phyloP scores from a whole-genome alignment of 2,797 vertebrate genomes.

The Simalia tracyae region DNA sequence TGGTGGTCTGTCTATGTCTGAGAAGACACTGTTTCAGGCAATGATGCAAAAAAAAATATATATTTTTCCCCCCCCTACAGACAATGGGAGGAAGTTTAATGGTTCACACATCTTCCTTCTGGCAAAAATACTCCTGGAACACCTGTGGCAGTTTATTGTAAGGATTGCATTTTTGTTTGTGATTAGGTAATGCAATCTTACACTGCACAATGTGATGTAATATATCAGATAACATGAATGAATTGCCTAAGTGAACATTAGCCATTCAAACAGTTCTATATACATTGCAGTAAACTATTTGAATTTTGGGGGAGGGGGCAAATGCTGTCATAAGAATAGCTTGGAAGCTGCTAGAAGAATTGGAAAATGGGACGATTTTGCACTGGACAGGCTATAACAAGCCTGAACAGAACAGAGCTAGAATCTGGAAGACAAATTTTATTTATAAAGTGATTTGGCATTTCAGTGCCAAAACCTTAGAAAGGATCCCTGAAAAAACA shows the following conservation, averaged over 20 bases:
- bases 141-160: slow-evolving; percentile 15
- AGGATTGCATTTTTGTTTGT: slow-evolving; percentile 10
- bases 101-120: slow-evolving; percentile 1
- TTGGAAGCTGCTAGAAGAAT: background rate
- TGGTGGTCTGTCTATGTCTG: background rate
- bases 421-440: background rate
- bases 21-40: slow-evolving; percentile 20
- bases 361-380: background rate
- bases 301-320: background rate
- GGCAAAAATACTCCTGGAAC: slow-evolving; percentile 12
- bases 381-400: background rate
- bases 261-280: background rate
- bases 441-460: background rate
- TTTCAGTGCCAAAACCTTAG: background rate
- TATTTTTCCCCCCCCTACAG: background rate
- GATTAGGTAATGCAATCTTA: slow-evolving; percentile 28
- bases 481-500: background rate
- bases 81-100: slow-evolving; percentile 27
- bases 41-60: background rate
- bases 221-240: slow-evolving; percentile 2
- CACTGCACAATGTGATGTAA: background rate
- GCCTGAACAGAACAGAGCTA: background rate
- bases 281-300: background rate
- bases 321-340: background rate
- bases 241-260: background rate